Percentiles rank a stretch among this genome's conserved stretches.
Evolutionary conservation across 2,113 vertebrate genomes (phyloP).

Genomic region (Camelus dromedarius): DNA sequence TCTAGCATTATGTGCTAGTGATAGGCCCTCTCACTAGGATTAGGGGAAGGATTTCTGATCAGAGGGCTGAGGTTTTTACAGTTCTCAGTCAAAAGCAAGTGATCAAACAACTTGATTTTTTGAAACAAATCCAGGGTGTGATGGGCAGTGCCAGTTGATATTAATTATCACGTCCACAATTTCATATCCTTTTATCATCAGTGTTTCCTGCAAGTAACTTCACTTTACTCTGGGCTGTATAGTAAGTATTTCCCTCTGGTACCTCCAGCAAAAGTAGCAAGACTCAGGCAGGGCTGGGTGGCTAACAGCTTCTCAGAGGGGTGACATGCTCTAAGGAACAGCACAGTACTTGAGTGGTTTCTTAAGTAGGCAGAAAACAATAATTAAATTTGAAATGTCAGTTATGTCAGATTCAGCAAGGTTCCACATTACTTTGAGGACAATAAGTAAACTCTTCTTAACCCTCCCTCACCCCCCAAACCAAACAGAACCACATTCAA

Average conservation of each 20-base stretch:
- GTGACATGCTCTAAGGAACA: neutral
- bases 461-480: too few relatives aligned
- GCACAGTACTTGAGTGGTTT: neutral
- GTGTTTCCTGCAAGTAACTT: neutral
- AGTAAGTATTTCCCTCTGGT: neutral
- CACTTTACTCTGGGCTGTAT: neutral
- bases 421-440: constrained; percentile 41
- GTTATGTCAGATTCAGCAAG: constrained; percentile 49
- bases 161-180: constrained; percentile 71
- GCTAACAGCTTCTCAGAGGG: neutral
- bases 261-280: neutral
- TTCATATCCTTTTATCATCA: constrained; percentile 64
- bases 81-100: constrained; percentile 71
- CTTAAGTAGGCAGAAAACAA: constrained; percentile 49
- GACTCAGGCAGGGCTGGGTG: neutral
- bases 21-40: constrained; percentile 71
- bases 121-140: constrained; percentile 64
- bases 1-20: neutral
- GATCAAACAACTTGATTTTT: constrained; percentile 80
- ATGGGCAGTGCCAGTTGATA: constrained; percentile 53
- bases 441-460: constrained; percentile 39
- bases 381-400: constrained; percentile 48
- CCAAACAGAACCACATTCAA: constrained; percentile 51
- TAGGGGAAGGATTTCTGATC: constrained; percentile 76
- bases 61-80: constrained; percentile 76